Base-by-base conservation (phyloP, 2,113 vertebrate genomes). In the Alligator sinensis region DNA sequence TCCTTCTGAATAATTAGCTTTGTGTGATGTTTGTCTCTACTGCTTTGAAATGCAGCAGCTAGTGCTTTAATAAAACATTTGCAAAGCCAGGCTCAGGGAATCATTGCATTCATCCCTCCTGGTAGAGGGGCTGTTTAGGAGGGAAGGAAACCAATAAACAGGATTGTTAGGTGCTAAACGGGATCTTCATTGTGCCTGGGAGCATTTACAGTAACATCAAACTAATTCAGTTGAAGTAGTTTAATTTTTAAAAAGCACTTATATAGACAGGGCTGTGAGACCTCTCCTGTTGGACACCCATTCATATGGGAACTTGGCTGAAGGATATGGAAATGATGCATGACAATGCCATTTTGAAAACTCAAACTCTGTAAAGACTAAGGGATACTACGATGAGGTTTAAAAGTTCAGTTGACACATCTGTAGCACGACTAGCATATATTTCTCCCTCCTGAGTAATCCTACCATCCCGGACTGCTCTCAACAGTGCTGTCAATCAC, bases 1-100 rank as follows among this genome's bases (percentile, higher is more conserved):
- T 38, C 24, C 1, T 22, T 54, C 27, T 19, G 28, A 24, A n/a
- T 38, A 1, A 0, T 8, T 82, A 66, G 25, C 5, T 0, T 21
- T 15, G 54, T 11, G 34, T n/a, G 28, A 57, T 28, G 11, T 74
- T 74, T 74, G 1, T 57, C 3, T 5, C 27, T 59, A 7, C 10
- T 0, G 0, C 1, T 0, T 13, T 24, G n/a, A 30, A 54, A 38
- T 3, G 4, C 58, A 47, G 25, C 28, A 60, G 64, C 9, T 4
- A 9, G 28, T 3, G 13, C 21, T 6, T 2, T 57, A n/a, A 17
- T 1, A 9, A 28, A 38, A 6, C 1, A 1, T 54, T 28, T 16
- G n/a, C 7, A 57, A 59, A 78, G 47, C 19, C 64, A 27, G 55
- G 21, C 60, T 82, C 66, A 68, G n/a, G n/a, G 17, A 68, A 10